phyloP scores from a whole-genome alignment of 2,113 vertebrate genomes.

The Lonchura striata region DNA sequence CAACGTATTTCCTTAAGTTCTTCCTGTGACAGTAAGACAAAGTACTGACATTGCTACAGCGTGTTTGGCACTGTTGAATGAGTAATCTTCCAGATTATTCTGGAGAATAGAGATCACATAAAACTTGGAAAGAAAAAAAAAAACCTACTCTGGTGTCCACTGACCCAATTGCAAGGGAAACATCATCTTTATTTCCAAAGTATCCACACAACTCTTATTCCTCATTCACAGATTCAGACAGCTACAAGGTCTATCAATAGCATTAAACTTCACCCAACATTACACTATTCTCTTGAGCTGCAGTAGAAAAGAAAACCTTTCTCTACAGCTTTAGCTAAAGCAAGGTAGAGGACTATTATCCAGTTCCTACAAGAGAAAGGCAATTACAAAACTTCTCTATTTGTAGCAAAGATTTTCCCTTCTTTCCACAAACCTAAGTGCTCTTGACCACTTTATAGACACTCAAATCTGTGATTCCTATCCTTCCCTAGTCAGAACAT shows the following conservation, averaged over 20 bases:
- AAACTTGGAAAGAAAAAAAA: not conserved
- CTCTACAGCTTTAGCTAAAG: not conserved
- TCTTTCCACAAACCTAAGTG: not conserved
- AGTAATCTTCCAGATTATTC: not conserved
- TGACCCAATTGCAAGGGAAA: not conserved
- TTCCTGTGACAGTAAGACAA: not conserved
- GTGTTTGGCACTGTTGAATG: not conserved
- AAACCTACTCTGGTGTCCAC: not conserved
- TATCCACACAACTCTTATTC: not conserved
- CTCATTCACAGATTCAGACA: not conserved
- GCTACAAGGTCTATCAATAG: not conserved
- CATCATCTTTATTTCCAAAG: not conserved
- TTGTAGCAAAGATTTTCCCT: not conserved
- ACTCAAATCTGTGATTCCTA: not conserved
- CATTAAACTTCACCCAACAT: not conserved
- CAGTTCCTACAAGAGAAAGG: not conserved
- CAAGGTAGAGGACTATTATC: not conserved
- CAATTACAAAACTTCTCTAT: not conserved
- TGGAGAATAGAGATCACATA: not conserved
- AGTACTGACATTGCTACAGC: not conserved
- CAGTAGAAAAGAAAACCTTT: not conserved
- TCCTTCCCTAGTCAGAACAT: not conserved
- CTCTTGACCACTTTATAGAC: not conserved
- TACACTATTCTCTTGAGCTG: not conserved
- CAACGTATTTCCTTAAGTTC: not conserved